Evolutionary conservation across 2,113 vertebrate genomes (phyloP).

Genomic region (Bubo blakistoni): DNA sequence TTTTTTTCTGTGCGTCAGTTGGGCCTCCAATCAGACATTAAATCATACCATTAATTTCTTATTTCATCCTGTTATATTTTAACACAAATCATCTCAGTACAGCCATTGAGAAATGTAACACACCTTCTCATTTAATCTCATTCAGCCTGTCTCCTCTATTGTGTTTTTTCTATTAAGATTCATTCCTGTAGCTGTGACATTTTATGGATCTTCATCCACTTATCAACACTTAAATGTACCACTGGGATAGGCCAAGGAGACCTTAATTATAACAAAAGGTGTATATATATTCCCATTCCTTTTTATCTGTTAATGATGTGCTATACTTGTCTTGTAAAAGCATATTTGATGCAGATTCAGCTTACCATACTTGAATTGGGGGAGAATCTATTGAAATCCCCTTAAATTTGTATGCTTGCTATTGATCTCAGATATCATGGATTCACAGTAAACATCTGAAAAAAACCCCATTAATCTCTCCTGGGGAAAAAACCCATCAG

Average conservation of each 20-base stretch:
- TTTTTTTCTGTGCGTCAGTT: background rate
- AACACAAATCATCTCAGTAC: background rate
- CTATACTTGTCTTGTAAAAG: background rate
- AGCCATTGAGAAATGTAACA: background rate
- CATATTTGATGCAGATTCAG: background rate
- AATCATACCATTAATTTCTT: background rate
- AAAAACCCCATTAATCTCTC: background rate
- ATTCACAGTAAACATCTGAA: background rate
- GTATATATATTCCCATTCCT: background rate
- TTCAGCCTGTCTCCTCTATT: background rate
- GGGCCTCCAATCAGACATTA: background rate
- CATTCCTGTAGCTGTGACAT: background rate
- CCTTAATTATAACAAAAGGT: background rate
- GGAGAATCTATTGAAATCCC: background rate
- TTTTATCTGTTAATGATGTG: background rate
- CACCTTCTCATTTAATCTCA: background rate
- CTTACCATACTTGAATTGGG: background rate
- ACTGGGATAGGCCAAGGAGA: background rate
- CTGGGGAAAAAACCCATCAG: background rate
- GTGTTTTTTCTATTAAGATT: background rate
- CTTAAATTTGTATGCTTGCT: background rate
- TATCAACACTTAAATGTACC: background rate
- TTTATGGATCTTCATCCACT: background rate
- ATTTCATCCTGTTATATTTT: background rate
- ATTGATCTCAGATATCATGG: background rate